These are phyloP conservation scores for Linnaemya tessellans DNA, from an alignment of 2,888 invertebrate genomes.

Conservation along the genomic window DNA sequence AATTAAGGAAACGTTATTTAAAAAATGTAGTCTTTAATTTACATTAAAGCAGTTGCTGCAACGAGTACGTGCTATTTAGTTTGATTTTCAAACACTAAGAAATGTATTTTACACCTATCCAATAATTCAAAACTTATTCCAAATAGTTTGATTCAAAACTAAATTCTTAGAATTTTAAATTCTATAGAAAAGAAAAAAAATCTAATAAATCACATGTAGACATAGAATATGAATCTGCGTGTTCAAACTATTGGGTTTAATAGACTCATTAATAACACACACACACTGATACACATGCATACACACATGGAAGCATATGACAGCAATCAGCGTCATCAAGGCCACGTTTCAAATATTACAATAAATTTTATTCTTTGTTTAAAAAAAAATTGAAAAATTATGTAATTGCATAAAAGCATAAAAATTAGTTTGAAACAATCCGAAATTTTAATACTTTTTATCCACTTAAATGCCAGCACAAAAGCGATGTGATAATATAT, in stretches of 20 bases:
- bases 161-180: not conserved
- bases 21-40: too few species aligned
- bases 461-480: too few species aligned
- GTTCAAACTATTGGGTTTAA: not conserved
- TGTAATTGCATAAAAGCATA: not conserved
- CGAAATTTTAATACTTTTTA: too few species aligned
- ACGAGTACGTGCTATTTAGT: not conserved
- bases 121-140: not conserved
- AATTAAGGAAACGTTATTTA: too few species aligned
- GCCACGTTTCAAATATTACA: not conserved
- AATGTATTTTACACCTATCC: not conserved
- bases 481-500: too few species aligned
- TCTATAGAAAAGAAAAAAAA: not conserved
- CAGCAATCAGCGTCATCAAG: not conserved
- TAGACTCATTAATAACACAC: not conserved
- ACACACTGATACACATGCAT: too few species aligned
- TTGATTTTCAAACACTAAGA: not conserved
- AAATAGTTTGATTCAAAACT: not conserved
- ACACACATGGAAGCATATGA: not conserved
- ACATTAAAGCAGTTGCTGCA: too few species aligned
- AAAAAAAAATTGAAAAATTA: not conserved
- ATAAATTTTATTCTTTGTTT: not conserved
- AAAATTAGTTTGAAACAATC: too few species aligned
- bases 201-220: not conserved
- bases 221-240: not conserved